These are phyloP conservation scores for Meandrusa payeni DNA, from an alignment of 2,888 invertebrate genomes.

Conservation along the genomic window DNA sequence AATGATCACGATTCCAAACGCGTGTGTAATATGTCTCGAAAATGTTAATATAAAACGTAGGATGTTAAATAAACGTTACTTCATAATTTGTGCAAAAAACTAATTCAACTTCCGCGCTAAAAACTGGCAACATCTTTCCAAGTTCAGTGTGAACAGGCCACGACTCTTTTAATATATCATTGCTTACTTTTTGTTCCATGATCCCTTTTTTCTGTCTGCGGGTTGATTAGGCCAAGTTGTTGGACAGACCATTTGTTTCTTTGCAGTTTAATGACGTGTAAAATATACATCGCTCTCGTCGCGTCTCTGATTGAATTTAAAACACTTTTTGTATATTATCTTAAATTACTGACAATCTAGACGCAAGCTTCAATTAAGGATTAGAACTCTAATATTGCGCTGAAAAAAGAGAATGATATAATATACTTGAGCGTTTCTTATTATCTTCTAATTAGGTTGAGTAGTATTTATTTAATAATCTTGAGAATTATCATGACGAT, in stretches of 20 bases:
- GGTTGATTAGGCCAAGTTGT: constrained; percentile 20
- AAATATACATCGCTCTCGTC: constrained; percentile 15
- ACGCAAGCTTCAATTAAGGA: no score
- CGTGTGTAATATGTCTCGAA: constrained; percentile 1
- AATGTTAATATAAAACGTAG: constrained; percentile 27
- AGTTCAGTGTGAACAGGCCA: constrained; percentile 10
- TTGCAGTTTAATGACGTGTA: constrained; percentile 15
- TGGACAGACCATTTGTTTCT: constrained; percentile 18
- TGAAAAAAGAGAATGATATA: no score
- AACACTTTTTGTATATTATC: constrained; percentile 7
- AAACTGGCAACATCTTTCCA: constrained; percentile 23
- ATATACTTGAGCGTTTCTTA: no score
- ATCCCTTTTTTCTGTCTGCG: constrained; percentile 15
- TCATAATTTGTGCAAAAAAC: constrained; percentile 29
- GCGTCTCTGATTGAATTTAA: constrained; percentile 10
- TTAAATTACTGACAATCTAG: constrained; percentile 1
- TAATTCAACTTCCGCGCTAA: constrained; percentile 29
- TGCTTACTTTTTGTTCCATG: constrained; percentile 9
- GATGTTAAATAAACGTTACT: constrained; percentile 27
- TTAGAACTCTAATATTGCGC: no score
- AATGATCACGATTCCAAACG: background rate
- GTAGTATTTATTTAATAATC: no score
- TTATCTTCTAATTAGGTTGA: no score
- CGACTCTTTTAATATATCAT: constrained; percentile 19
- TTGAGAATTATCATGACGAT: no score